These are phyloP conservation scores for Xiphophorus maculatus DNA, from an alignment of 2,113 vertebrate species.

Conservation along the genomic window DNA sequence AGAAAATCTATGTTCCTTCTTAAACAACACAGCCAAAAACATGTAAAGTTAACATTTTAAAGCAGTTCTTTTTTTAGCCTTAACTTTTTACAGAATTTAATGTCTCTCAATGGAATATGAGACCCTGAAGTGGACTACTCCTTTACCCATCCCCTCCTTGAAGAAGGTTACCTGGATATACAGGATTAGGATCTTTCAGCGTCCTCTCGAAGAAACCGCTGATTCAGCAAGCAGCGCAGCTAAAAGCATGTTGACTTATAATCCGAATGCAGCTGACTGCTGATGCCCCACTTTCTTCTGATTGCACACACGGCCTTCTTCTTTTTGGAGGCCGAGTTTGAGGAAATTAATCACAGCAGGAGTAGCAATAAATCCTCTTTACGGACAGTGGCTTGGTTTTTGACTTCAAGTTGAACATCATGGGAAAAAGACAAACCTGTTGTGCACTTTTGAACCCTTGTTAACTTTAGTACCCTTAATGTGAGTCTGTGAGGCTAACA, in stretches of 20 bases:
- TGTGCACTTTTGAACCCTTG: not conserved
- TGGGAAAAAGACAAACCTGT: slow-evolving; percentile 2
- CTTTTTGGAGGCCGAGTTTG: slow-evolving; percentile 26
- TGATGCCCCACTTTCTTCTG: slow-evolving; percentile 56
- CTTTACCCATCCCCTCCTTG: slow-evolving; percentile 33
- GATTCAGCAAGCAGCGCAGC: slow-evolving; percentile 61
- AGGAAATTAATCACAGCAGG: slow-evolving; percentile 43
- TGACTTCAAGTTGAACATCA: slow-evolving; percentile 31
- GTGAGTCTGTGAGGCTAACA: not conserved
- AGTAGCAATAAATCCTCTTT: slow-evolving; percentile 38
- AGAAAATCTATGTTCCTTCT: slow-evolving; percentile 29
- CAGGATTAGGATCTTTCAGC: slow-evolving; percentile 71
- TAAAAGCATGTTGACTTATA: slow-evolving; percentile 65
- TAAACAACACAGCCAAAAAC: slow-evolving; percentile 30
- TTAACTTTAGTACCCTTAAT: not conserved
- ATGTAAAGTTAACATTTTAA: slow-evolving; percentile 33
- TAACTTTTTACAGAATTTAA: not conserved
- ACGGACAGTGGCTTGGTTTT: slow-evolving; percentile 29
- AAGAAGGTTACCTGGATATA: slow-evolving; percentile 63
- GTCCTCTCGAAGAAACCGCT: slow-evolving; percentile 56
- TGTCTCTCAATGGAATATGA: not conserved
- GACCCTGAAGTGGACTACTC: slow-evolving; percentile 9
- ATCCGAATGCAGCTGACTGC: slow-evolving; percentile 65
- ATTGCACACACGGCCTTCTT: slow-evolving; percentile 33
- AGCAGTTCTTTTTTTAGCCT: slow-evolving; percentile 5